Conservation (phyloP, 1,140 invertebrate genomes). For the Atopsyche davidsoni region DNA sequence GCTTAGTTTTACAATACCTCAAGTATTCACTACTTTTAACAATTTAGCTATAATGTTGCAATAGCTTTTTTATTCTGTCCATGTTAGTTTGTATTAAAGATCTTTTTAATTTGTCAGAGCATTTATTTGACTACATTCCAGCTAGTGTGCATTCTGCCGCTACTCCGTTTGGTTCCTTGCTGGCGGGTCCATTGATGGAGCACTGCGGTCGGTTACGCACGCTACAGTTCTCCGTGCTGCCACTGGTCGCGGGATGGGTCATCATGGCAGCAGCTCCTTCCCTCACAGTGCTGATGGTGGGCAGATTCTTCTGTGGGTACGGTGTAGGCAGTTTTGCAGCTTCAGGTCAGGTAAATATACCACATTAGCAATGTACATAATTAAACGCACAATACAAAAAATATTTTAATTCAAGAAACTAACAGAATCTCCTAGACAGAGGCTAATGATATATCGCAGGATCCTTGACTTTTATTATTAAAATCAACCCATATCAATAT, state of each 20-base stretch:
- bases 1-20: neutral
- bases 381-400: no score
- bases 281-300: slow-evolving; percentile 53
- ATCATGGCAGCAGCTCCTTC: slow-evolving; percentile 54
- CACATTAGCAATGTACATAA: no score
- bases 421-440: no score
- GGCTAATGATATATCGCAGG: no score
- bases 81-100: neutral
- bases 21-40: neutral
- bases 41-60: neutral
- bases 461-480: no score
- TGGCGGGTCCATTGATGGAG: slow-evolving; percentile 60
- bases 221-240: slow-evolving; percentile 52
- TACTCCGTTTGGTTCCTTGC: slow-evolving; percentile 57
- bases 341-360: slow-evolving; percentile 57
- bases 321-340: slow-evolving; percentile 64
- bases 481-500: no score
- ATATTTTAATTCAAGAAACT: no score
- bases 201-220: slow-evolving; percentile 53
- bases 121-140: slow-evolving; percentile 40
- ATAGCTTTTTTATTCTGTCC: neutral
- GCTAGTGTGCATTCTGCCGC: slow-evolving; percentile 62
- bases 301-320: slow-evolving; percentile 61
- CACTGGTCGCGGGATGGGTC: slow-evolving; percentile 57
- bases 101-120: slow-evolving; percentile 1